Percentiles rank a stretch among this genome's conserved stretches.
Conservation (phyloP, 2,888 invertebrate species). For the Erebia ligea region DNA sequence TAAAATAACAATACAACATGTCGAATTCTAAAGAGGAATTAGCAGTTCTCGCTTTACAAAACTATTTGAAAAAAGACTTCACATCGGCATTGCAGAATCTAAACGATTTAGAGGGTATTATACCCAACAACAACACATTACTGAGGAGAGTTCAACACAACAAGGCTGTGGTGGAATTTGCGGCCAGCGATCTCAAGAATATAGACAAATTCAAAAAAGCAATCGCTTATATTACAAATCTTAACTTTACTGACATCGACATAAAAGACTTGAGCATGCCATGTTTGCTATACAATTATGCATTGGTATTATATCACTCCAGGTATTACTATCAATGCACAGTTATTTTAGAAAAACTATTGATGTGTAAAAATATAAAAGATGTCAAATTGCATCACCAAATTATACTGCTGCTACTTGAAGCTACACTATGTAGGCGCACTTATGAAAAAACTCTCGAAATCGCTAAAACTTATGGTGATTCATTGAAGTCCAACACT, state of each 20-base stretch:
- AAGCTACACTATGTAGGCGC: conserved; percentile 71
- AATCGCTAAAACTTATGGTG: conserved; percentile 66
- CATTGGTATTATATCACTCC: conserved; percentile 89
- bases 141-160: conserved; percentile 90
- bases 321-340: conserved; percentile 88
- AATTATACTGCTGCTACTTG: conserved; percentile 67
- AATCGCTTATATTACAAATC: conserved; percentile 84
- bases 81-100: conserved; percentile 83
- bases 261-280: conserved; percentile 65
- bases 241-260: conserved; percentile 72
- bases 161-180: conserved; percentile 92
- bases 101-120: conserved; percentile 84
- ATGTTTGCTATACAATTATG: conserved; percentile 89
- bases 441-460: conserved; percentile 73
- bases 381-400: conserved; percentile 67
- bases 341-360: conserved; percentile 67
- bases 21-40: conserved; percentile 76
- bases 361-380: conserved; percentile 64
- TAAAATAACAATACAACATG: conserved; percentile 59
- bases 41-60: conserved; percentile 83
- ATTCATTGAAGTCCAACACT: conserved; percentile 61
- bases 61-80: conserved; percentile 86
- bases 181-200: conserved; percentile 88
- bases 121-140: conserved; percentile 81
- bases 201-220: conserved; percentile 88